Evolutionary conservation across 2,888 invertebrate species (phyloP).

Genomic region (Limnephilus marmoratus): DNA sequence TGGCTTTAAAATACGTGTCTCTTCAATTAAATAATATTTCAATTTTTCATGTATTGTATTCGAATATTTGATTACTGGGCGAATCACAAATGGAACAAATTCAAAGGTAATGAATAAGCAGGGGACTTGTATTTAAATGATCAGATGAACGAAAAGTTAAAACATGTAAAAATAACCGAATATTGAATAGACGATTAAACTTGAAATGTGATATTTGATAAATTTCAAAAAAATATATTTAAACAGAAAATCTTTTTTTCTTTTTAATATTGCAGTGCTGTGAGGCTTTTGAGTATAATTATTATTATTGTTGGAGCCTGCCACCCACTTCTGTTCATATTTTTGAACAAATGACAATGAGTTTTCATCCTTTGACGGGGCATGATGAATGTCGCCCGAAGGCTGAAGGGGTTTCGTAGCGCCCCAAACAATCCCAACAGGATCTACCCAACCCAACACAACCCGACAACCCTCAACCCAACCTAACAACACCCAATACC

Average conservation of each 20-base stretch:
- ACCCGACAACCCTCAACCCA: not conserved
- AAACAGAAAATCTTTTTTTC: not conserved
- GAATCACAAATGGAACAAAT: too few species aligned
- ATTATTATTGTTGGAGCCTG: not conserved
- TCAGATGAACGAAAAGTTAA: too few species aligned
- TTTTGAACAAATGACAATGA: slow-evolving; percentile 49
- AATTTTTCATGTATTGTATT: too few species aligned
- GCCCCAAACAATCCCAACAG: not conserved
- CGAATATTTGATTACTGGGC: too few species aligned
- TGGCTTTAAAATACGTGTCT: too few species aligned
- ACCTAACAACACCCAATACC: not conserved
- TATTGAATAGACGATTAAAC: too few species aligned
- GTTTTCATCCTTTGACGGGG: slow-evolving; percentile 42
- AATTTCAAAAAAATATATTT: too few species aligned
- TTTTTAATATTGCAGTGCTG: not conserved
- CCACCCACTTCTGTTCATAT: slow-evolving; percentile 28
- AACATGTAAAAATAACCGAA: too few species aligned
- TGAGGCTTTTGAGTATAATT: not conserved
- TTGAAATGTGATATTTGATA: too few species aligned
- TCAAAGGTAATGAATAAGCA: too few species aligned
- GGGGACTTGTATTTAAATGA: too few species aligned
- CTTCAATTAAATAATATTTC: too few species aligned
- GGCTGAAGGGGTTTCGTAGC: slow-evolving; percentile 4
- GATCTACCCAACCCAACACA: not conserved
- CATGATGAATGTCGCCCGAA: slow-evolving; percentile 51